Percentiles rank a stretch among this genome's conserved stretches.
These are phyloP conservation scores for Ancistrus triradiatus DNA, from an alignment of 2,113 vertebrate genomes.

Conservation along the genomic window DNA sequence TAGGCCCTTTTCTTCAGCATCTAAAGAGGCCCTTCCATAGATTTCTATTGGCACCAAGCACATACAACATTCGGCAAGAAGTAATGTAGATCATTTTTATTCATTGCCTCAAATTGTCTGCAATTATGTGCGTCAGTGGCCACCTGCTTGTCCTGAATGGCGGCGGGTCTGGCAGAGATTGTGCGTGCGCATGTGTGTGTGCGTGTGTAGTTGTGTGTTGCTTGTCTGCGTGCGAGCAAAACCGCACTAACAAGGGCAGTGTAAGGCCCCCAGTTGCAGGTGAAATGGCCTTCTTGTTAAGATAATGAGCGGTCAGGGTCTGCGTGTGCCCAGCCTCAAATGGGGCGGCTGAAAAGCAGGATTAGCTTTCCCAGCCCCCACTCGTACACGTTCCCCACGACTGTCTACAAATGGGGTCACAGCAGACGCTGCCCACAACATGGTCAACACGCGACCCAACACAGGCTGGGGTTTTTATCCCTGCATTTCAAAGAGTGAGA, in stretches of 20 bases:
- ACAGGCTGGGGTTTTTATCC: constrained; percentile 45
- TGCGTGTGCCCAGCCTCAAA: constrained; percentile 57
- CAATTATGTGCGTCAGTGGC: constrained; percentile 99
- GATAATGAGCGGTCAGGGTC: constrained; percentile 94
- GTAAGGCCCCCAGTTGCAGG: constrained; percentile 82
- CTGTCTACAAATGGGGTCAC: constrained; percentile 46
- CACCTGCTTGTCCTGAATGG: constrained; percentile 99
- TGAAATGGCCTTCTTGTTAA: constrained; percentile 99
- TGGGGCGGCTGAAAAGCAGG: constrained; percentile 66
- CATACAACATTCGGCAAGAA: constrained; percentile 99
- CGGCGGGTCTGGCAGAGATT: constrained; percentile 81
- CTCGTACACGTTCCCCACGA: constrained; percentile 20
- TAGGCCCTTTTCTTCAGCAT: constrained; percentile 98
- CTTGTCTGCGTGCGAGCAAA: constrained; percentile 83
- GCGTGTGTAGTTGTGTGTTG: constrained; percentile 84
- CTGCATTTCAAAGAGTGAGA: constrained; percentile 42
- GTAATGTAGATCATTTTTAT: constrained; percentile 99
- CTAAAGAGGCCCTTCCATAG: constrained; percentile 98
- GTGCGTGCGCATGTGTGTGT: constrained; percentile 83
- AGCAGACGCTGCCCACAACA: constrained; percentile 33
- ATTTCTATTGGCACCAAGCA: constrained; percentile 94
- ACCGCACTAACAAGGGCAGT: constrained; percentile 84
- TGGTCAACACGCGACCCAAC: constrained; percentile 44
- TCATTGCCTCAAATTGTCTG: constrained; percentile 99
- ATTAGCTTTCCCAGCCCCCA: constrained; percentile 46